phyloP scores from a whole-genome alignment of 2,888 invertebrate genomes.

The Ectemnius continuus region DNA sequence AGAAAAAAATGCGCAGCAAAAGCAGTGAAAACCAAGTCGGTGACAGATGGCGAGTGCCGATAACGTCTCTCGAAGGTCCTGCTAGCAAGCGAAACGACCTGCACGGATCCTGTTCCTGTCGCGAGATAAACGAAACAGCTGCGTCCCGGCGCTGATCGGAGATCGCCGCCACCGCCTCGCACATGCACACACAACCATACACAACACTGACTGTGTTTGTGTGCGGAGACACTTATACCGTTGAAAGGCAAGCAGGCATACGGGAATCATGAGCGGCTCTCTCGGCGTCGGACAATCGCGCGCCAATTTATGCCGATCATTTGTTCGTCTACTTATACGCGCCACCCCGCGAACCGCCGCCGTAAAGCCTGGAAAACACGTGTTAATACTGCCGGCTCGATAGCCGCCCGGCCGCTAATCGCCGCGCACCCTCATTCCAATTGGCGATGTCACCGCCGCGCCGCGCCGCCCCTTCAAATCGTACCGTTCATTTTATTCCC shows the following conservation, averaged over 20 bases:
- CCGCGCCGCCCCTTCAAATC: no score
- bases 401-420: background rate
- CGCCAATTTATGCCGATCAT: constrained; percentile 55
- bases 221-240: no score
- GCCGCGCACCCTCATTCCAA: no score
- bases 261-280: constrained; percentile 44
- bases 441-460: no score
- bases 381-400: constrained; percentile 10
- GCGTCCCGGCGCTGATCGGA: constrained; percentile 62
- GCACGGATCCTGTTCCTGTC: constrained; percentile 72
- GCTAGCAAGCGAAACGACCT: constrained; percentile 63
- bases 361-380: constrained; percentile 1
- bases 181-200: background rate
- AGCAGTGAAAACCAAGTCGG: constrained; percentile 62
- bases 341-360: constrained; percentile 18
- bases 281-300: constrained; percentile 55
- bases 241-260: constrained; percentile 20
- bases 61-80: constrained; percentile 66
- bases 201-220: no score
- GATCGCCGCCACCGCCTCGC: constrained; percentile 29
- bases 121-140: constrained; percentile 69
- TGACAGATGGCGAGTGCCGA: constrained; percentile 71
- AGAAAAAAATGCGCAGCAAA: constrained; percentile 57
- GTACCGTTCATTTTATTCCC: no score
- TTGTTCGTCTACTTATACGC: constrained; percentile 47